These are phyloP conservation scores for Aplodontia rufa DNA, from an alignment of 2,113 vertebrate genomes.

Conservation along the genomic window DNA sequence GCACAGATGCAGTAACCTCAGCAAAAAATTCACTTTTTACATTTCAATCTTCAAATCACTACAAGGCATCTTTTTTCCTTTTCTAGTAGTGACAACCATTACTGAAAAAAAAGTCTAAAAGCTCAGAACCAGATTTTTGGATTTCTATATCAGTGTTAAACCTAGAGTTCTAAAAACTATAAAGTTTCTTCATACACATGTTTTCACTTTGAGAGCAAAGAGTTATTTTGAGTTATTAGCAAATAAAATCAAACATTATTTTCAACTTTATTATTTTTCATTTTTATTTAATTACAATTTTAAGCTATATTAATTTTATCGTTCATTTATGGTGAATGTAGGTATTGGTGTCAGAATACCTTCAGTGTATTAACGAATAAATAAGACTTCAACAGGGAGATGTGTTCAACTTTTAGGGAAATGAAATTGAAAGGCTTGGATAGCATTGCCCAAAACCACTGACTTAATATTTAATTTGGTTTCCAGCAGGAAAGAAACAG, in stretches of 20 bases:
- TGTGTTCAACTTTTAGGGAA: background rate
- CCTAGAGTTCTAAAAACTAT: conserved; percentile 4
- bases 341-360: background rate
- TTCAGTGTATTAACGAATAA: background rate
- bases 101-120: background rate
- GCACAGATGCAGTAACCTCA: background rate
- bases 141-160: conserved; percentile 20
- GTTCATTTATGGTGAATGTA: background rate
- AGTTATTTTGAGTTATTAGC: background rate
- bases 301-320: background rate
- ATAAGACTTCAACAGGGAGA: background rate
- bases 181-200: background rate
- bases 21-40: background rate
- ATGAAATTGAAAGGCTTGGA: background rate
- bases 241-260: background rate
- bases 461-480: conserved; percentile 18
- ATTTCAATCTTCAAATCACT: background rate
- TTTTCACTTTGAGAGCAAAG: background rate
- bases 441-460: background rate
- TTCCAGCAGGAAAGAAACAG: background rate
- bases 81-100: background rate
- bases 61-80: background rate
- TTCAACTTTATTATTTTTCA: background rate
- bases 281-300: background rate
- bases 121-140: background rate